Percentiles rank a stretch among this genome's conserved stretches.
phyloP scores from a whole-genome alignment of 2,888 invertebrate species.

The Coenonympha arcania region DNA sequence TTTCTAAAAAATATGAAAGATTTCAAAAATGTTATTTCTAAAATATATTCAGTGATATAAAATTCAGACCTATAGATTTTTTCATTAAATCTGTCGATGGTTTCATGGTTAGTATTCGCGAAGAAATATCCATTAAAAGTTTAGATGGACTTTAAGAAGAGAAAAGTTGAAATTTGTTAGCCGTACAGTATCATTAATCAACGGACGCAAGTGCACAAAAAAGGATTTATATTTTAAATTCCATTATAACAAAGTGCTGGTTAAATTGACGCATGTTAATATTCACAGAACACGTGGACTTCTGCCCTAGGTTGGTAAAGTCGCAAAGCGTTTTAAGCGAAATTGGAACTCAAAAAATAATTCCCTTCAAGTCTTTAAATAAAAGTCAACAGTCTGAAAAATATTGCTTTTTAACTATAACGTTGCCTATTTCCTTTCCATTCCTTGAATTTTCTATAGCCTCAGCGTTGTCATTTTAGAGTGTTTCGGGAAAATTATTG shows the following conservation, averaged over 20 bases:
- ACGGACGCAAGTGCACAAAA: background rate
- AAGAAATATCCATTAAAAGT: slow-evolving; percentile 58
- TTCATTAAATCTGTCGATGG: slow-evolving; percentile 18
- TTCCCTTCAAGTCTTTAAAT: background rate
- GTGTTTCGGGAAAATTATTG: background rate
- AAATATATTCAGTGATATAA: background rate
- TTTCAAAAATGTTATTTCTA: too few species aligned
- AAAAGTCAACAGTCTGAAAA: background rate
- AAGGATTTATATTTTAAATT: background rate
- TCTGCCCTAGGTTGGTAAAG: background rate
- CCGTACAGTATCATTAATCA: slow-evolving; percentile 61
- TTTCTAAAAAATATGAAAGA: background rate
- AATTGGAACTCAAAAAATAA: background rate
- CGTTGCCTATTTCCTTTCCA: background rate
- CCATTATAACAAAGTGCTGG: background rate
- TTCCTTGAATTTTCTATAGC: background rate
- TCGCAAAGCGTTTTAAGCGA: background rate
- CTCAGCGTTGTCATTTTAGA: background rate
- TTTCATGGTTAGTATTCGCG: slow-evolving; percentile 43
- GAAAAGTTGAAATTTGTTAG: slow-evolving; percentile 54
- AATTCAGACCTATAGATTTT: background rate
- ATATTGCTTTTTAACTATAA: background rate
- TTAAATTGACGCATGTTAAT: too few species aligned
- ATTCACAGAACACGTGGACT: background rate
- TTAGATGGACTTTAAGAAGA: slow-evolving; percentile 46